Evolutionary conservation across 1,140 invertebrate species (phyloP).

Genomic region (Antheraea pernyi): DNA sequence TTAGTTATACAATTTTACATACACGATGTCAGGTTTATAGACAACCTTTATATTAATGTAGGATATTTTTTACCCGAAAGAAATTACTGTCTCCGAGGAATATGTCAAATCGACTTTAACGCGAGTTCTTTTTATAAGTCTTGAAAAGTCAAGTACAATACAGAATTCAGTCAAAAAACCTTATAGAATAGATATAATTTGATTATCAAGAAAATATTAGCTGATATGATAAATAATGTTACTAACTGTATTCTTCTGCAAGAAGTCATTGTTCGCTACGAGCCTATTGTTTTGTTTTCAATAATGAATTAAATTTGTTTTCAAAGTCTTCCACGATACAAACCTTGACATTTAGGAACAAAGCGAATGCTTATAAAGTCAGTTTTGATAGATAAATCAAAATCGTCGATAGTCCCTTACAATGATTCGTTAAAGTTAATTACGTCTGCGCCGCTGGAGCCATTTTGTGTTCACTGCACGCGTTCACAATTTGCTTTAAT

Average conservation of each 20-base stretch:
- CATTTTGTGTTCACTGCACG: slow-evolving; percentile 15
- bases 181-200: too few species aligned
- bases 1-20: too few species aligned
- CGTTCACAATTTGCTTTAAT: slow-evolving; percentile 29
- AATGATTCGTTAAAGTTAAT: slow-evolving; percentile 38
- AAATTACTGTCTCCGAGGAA: too few species aligned
- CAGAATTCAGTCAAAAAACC: too few species aligned
- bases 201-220: too few species aligned
- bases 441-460: slow-evolving; percentile 17
- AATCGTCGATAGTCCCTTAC: slow-evolving; percentile 31
- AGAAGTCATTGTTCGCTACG: slow-evolving; percentile 18
- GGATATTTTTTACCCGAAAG: too few species aligned
- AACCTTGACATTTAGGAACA: slow-evolving; percentile 36
- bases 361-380: slow-evolving; percentile 27
- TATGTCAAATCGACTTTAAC: too few species aligned
- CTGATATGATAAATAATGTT: not conserved
- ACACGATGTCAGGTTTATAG: too few species aligned
- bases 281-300: slow-evolving; percentile 22
- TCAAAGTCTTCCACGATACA: slow-evolving; percentile 9
- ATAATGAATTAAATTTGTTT: slow-evolving; percentile 24
- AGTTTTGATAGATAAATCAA: slow-evolving; percentile 35
- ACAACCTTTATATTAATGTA: too few species aligned
- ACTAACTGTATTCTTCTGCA: slow-evolving; percentile 14
- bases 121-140: too few species aligned
- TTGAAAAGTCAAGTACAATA: too few species aligned